Evolutionary conservation across 2,113 vertebrate species (phyloP).

Genomic region (Sebastes fasciatus): DNA sequence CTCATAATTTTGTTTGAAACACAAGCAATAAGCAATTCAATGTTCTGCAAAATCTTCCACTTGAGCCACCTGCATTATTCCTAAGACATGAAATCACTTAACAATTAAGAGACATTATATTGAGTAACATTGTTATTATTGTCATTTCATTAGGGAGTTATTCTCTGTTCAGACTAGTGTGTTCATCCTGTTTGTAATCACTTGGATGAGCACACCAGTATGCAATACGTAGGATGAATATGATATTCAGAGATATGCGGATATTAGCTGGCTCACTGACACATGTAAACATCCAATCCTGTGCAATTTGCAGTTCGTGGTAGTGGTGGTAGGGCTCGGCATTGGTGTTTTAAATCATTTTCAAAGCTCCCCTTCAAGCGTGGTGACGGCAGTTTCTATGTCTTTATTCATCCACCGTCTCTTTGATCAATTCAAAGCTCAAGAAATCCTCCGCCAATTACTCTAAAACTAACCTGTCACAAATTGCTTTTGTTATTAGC

Average conservation of each 20-base stretch:
- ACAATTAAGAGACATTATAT: constrained; percentile 9
- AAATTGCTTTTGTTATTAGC: constrained; percentile 61
- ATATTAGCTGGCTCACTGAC: constrained; percentile 9
- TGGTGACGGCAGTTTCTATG: constrained; percentile 12
- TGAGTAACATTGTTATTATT: not conserved
- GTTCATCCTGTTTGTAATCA: constrained; percentile 33
- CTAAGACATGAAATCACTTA: constrained; percentile 4
- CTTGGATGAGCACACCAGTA: constrained; percentile 7
- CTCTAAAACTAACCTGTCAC: constrained; percentile 63
- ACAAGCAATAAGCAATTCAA: not conserved
- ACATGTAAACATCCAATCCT: constrained; percentile 24
- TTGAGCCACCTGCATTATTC: not conserved
- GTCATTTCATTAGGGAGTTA: not conserved
- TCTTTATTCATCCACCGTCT: constrained; percentile 48
- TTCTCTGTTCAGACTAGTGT: constrained; percentile 3
- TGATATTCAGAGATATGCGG: not conserved
- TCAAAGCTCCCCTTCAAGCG: constrained; percentile 29
- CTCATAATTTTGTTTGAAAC: not conserved
- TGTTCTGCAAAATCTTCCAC: not conserved
- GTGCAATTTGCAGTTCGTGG: constrained; percentile 11
- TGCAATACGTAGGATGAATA: not conserved
- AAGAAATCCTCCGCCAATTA: constrained; percentile 56
- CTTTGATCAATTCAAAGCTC: constrained; percentile 64
- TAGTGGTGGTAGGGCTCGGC: not conserved
- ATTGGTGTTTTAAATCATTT: constrained; percentile 48